Evolutionary conservation across 2,888 invertebrate genomes (phyloP).

Genomic region (Embidobia sp.): DNA sequence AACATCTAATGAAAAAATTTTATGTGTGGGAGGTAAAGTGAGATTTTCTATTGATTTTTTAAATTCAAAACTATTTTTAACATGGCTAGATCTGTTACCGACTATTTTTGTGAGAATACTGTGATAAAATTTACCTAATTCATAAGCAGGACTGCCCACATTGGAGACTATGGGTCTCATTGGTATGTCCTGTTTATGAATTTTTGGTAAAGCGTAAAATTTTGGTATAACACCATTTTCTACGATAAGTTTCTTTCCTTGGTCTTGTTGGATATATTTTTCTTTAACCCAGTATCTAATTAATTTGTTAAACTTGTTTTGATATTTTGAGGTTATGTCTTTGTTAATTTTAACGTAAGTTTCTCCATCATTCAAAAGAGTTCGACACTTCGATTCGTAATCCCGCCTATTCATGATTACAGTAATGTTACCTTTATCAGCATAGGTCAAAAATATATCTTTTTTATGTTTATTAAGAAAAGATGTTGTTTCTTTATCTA

Average conservation of each 20-base stretch:
- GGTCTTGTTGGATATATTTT: neutral
- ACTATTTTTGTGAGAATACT: no score
- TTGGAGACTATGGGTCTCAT: neutral
- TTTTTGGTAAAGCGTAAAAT: slow-evolving; percentile 5
- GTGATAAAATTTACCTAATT: neutral
- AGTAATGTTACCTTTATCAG: neutral
- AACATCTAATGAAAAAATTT: neutral
- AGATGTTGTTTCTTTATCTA: neutral
- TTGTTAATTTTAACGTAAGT: neutral
- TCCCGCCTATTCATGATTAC: neutral
- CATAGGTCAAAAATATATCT: neutral
- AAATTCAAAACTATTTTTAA: neutral
- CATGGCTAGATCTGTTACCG: neutral
- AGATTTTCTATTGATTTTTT: neutral
- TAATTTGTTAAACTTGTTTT: slow-evolving; percentile 2
- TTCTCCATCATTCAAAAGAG: neutral
- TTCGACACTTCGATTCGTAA: neutral
- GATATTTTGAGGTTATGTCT: neutral
- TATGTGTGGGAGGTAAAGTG: neutral
- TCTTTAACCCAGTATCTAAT: neutral
- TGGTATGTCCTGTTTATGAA: neutral
- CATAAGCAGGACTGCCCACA: neutral
- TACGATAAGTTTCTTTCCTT: neutral
- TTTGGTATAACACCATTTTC: no score
- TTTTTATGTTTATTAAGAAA: neutral